These are phyloP conservation scores for Albula glossodonta DNA, from an alignment of 2,113 vertebrate species.

Conservation along the genomic window DNA sequence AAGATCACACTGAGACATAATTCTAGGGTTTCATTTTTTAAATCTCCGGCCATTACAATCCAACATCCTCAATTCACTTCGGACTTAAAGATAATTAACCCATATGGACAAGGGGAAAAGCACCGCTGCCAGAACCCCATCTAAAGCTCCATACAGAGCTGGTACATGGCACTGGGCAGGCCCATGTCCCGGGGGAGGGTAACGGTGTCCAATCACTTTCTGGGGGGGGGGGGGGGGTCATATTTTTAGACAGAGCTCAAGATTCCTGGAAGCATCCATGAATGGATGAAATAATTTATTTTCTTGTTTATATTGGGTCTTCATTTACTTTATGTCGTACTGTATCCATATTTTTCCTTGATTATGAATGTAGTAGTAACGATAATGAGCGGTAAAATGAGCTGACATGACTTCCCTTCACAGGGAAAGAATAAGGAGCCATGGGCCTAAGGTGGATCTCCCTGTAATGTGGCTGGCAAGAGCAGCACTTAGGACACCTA, in stretches of 20 bases:
- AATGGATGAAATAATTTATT: too few species aligned
- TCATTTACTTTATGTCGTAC: too few species aligned
- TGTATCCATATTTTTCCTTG: too few species aligned
- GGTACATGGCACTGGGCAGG: neutral
- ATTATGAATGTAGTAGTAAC: too few species aligned
- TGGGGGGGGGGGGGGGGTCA: too few species aligned
- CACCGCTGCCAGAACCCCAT: neutral
- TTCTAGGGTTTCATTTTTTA: conserved; percentile 29
- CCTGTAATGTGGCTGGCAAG: conserved; percentile 59
- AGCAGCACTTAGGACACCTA: conserved; percentile 66
- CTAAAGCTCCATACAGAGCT: neutral
- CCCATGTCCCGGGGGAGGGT: too few species aligned
- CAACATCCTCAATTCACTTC: conserved; percentile 73
- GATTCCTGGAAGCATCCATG: too few species aligned
- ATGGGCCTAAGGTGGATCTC: neutral
- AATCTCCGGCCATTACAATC: neutral
- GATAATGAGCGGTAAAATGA: too few species aligned
- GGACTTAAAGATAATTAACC: conserved; percentile 37
- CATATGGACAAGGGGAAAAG: neutral
- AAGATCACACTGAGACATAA: conserved; percentile 23
- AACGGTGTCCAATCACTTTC: too few species aligned
- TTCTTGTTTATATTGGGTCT: too few species aligned
- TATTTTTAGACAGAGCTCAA: too few species aligned
- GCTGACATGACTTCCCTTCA: too few species aligned
- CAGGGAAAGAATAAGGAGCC: neutral